Evolutionary conservation across 1,140 invertebrate genomes (phyloP), one percentile per base, ranked within the genome.

Genomic region (Lepidurus couesii): DNA sequence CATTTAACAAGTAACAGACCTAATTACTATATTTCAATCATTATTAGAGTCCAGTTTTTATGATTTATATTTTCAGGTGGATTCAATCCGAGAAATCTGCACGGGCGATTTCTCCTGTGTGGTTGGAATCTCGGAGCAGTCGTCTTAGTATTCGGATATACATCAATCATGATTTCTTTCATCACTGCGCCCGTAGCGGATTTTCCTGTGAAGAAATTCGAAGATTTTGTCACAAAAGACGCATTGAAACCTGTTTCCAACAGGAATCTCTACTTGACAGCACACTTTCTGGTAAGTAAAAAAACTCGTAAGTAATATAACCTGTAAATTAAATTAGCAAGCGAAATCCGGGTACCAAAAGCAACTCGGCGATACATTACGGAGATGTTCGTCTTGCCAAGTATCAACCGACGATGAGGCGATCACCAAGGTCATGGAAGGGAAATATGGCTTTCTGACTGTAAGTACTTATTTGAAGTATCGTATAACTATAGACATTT

Each of bases 341-440:
- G 53, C 53, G 7, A 65, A 65, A 65, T 13, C 53, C 13, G 53
- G 53, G 7, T 65, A 65, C 53, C 53, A 65, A 65, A 65, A 65
- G 53, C 53, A 65, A 16, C 13, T 65, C 13, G 53, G 53, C 6
- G 13, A 65, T 65, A 65, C 21, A 21, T 7, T 65, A 65, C 53
- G 53, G 16, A 65, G 21, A 65, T 65, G 53, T 65, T 13, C 13
- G 6, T 65, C 53, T 0, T 65, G 53, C 13, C 53, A 65, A 65
- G 53, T 65, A 65, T 21, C 53, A 65, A 65, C 53, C 16, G 53
- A 65, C 53, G 16, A 65, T 21, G 53, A 65, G 53, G 53, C 53
- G 0, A 65, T 65, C 13, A 16, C 8, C 53, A 65, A 65, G 7
- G 53, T 65, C 1, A n/a, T 65, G 21, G 13, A 21, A n/a, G 53